A percentile compares a stretch with the other conserved stretches of the same genome.
Evolutionary conservation across 2,113 vertebrate genomes (phyloP).

Genomic region (Aramus guarauna): DNA sequence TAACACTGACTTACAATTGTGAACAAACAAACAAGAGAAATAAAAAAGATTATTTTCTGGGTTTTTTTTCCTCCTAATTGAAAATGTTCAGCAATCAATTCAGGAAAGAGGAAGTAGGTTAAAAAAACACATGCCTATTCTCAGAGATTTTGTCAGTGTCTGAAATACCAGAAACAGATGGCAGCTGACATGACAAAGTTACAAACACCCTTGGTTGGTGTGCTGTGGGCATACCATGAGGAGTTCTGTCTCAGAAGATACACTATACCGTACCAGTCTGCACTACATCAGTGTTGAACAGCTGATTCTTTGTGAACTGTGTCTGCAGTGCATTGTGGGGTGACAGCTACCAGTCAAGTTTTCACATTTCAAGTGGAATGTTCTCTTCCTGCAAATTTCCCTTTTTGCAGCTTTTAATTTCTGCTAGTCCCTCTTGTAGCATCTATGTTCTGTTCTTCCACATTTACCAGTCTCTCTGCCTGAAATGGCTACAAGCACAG

Average conservation of each 20-base stretch:
- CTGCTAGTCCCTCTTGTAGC: background rate
- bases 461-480: background rate
- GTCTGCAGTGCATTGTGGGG: background rate
- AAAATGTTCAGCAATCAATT: background rate
- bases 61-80: background rate
- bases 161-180: background rate
- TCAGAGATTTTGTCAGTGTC: background rate
- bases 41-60: background rate
- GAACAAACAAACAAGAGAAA: background rate
- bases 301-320: background rate
- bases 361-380: background rate
- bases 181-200: background rate
- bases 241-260: background rate
- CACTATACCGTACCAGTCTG: background rate
- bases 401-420: background rate
- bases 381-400: background rate
- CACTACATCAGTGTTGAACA: background rate
- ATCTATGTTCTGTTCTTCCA: background rate
- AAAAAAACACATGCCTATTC: background rate
- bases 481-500: background rate
- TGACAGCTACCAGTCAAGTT: background rate
- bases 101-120: background rate
- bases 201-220: background rate
- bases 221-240: background rate
- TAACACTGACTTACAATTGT: background rate